phyloP scores from a whole-genome alignment of 2,797 vertebrate genomes.

The Cryptoprocta ferox region DNA sequence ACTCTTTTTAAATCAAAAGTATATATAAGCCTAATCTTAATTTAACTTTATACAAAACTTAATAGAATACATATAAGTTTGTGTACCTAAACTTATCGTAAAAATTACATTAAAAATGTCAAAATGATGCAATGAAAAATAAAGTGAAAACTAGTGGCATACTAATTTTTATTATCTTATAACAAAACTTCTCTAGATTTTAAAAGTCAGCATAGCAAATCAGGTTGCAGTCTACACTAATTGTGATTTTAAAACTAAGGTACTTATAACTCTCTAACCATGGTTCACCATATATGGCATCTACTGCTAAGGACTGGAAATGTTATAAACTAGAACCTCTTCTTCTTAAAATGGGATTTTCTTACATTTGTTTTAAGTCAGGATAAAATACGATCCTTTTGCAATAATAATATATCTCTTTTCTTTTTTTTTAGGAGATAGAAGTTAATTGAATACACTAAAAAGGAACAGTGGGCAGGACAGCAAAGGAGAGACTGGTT shows the following conservation, averaged over 20 bases:
- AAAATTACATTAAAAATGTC: slow-evolving; percentile 55
- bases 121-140: slow-evolving; percentile 24
- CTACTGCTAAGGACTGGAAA: not conserved
- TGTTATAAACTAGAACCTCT: not conserved
- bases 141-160: slow-evolving; percentile 45
- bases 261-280: not conserved
- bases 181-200: slow-evolving; percentile 58
- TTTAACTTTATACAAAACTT: slow-evolving; percentile 1
- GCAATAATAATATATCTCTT: not conserved
- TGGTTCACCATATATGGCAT: not conserved
- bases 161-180: not conserved
- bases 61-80: not conserved
- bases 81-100: not conserved
- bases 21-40: not conserved
- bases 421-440: not conserved
- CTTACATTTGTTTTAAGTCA: slow-evolving; percentile 37
- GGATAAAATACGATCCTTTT: not conserved
- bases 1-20: not conserved
- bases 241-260: slow-evolving; percentile 42
- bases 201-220: slow-evolving; percentile 41
- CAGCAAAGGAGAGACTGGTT: no score
- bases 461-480: no score
- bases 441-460: no score
- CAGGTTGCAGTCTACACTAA: not conserved
- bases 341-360: slow-evolving; percentile 37